These are phyloP conservation scores for Hycleus phaleratus DNA, from an alignment of 1,140 invertebrate species.

Conservation along the genomic window DNA sequence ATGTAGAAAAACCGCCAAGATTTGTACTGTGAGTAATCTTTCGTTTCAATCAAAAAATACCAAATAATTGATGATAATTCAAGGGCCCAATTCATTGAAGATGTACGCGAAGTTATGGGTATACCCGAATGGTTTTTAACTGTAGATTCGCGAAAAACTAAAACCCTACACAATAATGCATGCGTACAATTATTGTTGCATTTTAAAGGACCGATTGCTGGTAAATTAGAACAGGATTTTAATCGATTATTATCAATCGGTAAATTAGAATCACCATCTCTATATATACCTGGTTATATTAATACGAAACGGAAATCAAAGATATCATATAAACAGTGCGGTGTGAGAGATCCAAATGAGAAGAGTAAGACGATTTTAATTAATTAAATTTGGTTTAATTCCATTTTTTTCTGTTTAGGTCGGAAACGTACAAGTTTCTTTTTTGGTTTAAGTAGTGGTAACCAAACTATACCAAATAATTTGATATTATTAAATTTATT, in stretches of 20 bases:
- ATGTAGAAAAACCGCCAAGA: constrained; percentile 75
- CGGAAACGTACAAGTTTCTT: too few relatives aligned
- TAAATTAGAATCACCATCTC: constrained; percentile 61
- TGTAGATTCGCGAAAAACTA: constrained; percentile 73
- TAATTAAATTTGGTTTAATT: too few relatives aligned
- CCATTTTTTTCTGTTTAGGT: too few relatives aligned
- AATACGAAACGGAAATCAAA: constrained; percentile 61
- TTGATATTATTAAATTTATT: too few relatives aligned
- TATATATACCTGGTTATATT: constrained; percentile 70
- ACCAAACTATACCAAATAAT: too few relatives aligned
- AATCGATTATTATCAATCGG: constrained; percentile 64
- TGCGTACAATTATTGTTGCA: constrained; percentile 85
- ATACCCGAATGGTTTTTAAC: constrained; percentile 85
- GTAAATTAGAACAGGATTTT: constrained; percentile 69
- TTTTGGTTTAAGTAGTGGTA: too few relatives aligned
- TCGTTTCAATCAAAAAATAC: neutral
- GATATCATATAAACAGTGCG: constrained; percentile 64
- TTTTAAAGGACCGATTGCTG: constrained; percentile 75
- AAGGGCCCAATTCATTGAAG: constrained; percentile 77
- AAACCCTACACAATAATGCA: constrained; percentile 63
- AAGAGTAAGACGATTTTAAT: constrained; percentile 37
- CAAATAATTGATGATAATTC: neutral
- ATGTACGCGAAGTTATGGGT: constrained; percentile 72
- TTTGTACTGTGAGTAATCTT: constrained; percentile 71
- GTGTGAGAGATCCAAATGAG: constrained; percentile 62